These are phyloP conservation scores for Crotophaga sulcirostris DNA, from an alignment of 2,113 vertebrate genomes.

Conservation along the genomic window DNA sequence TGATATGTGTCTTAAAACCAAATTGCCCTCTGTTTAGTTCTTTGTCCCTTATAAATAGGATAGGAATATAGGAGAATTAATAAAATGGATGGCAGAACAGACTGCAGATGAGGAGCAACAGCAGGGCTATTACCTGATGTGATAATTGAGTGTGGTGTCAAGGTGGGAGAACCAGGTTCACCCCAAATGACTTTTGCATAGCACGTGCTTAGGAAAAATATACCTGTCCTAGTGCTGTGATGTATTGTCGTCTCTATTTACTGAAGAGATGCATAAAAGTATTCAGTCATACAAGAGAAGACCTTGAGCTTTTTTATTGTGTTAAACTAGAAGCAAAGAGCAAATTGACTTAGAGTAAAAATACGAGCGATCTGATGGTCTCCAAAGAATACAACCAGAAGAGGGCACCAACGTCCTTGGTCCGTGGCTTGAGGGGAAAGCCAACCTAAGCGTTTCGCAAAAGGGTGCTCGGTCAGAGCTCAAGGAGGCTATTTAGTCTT, in stretches of 20 bases:
- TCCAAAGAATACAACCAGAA: neutral
- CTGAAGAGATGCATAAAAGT: neutral
- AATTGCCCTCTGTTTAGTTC: neutral
- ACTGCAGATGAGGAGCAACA: neutral
- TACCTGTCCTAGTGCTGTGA: neutral
- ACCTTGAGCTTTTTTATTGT: neutral
- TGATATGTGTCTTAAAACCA: neutral
- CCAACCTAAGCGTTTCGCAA: neutral
- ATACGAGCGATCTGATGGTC: neutral
- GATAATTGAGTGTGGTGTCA: neutral
- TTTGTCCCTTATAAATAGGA: neutral
- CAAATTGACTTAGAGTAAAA: neutral
- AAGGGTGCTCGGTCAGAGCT: neutral
- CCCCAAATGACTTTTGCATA: neutral
- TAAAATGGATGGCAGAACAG: neutral
- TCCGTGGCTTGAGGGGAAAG: neutral
- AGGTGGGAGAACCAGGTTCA: neutral
- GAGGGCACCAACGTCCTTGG: conserved; percentile 39
- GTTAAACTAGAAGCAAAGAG: neutral
- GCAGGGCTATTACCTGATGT: neutral
- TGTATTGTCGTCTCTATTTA: neutral
- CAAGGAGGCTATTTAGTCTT: neutral
- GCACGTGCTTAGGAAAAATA: neutral
- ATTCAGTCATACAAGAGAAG: neutral
- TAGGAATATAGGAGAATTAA: neutral